Percentiles rank a stretch among this genome's conserved stretches.
phyloP scores from a whole-genome alignment of 2,797 vertebrate genomes.

The Fringilla coelebs region DNA sequence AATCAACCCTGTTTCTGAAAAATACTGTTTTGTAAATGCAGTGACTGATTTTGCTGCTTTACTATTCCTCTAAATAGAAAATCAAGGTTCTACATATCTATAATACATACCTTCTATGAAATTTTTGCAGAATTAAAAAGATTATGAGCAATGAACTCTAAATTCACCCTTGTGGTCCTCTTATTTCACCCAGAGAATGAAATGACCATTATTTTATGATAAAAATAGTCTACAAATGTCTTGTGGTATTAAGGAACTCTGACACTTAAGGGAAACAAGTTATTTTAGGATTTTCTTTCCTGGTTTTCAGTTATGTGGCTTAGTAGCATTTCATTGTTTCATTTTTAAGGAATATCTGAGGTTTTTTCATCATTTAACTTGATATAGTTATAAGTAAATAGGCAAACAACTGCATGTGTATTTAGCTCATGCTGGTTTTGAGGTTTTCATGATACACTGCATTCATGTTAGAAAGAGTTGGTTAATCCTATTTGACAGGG shows the following conservation, averaged over 20 bases:
- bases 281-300: not conserved
- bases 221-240: not conserved
- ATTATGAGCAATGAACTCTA: not conserved
- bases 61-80: not conserved
- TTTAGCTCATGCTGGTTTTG: not conserved
- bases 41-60: not conserved
- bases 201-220: constrained; percentile 11
- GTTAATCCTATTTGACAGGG: not conserved
- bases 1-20: not conserved
- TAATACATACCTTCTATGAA: not conserved
- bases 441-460: not conserved
- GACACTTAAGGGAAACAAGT: not conserved
- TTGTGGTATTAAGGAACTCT: not conserved
- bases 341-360: not conserved
- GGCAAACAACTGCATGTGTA: not conserved
- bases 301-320: not conserved
- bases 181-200: not conserved
- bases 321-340: not conserved
- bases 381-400: not conserved
- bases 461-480: not conserved
- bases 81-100: not conserved
- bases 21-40: not conserved
- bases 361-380: not conserved
- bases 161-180: not conserved
- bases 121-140: not conserved